Evolutionary conservation across 2,113 vertebrate species (phyloP), one percentile per base, ranked within the genome.

Genomic region (Microcebus griseorufus): DNA sequence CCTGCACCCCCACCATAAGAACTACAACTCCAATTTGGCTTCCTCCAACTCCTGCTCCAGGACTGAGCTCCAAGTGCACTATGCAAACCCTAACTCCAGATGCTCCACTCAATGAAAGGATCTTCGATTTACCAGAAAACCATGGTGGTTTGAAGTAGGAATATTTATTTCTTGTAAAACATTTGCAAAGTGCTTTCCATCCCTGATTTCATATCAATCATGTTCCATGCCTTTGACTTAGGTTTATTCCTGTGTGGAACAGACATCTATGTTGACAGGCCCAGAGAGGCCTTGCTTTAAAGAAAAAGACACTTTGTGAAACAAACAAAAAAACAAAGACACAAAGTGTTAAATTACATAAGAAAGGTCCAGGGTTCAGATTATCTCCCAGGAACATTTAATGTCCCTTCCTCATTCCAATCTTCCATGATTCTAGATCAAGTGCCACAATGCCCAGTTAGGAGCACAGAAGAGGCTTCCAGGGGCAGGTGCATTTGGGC

Each of bases 271-370:
- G 42, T 53, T 84, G 80, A 93, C 90, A 97, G 84, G 55, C 62
- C 81, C 97, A 95, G 95, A 97, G 34, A 98, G 83, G 72, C 95
- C 58, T 86, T 88, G 78, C 98, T 98, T 98, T 86, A 97, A 98
- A 98, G 98, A 79, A 98, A 98, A 98, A 98, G 6, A 64, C 37
- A 96, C 98, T 94, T 87, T 97, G 90, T 95, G 97, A 89, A 95
- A 98, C 37, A 92, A 95, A 98, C 39, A 98, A 95, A 72, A 20
- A 70, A 75, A 93, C 64, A 39, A 72, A 91, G 84, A 90, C n/a
- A 90, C 42, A 93, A 94, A 96, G 17, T 82, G 32, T 70, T 72
- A 82, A 94, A 37, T 93, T 48, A 81, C 22, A n/a, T 23, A 42
- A 87, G 62, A 78, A 90, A 76, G 32, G 7, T 48, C 29, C 65